Base-by-base conservation (phyloP, 2,113 vertebrate genomes). In the Microcebus ravelobensis region DNA sequence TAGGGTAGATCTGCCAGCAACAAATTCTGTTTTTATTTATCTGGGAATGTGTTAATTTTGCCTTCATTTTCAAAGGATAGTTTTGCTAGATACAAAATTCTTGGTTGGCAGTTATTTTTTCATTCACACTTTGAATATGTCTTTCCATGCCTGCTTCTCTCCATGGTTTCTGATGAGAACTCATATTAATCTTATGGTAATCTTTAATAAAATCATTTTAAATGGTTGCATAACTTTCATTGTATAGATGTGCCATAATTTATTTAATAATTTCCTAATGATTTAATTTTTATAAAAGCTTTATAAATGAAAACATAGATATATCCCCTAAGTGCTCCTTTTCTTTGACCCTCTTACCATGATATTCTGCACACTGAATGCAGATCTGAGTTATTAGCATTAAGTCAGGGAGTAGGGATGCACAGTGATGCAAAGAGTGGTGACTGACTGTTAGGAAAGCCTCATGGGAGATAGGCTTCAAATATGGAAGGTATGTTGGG, bases 31-130 rank as follows among this genome's bases (percentile, higher is more conserved):
- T 86, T 90, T 52, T 90, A 7, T 85, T 90, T 90, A 81, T 63
- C 73, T 94, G 31, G 45, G 17, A 87, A 68, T 65, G 39, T 83
- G 39, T 88, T 89, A 67, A 73, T 57, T 84, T 96, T 96, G n/a
- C 45, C 25, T 90, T 79, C 29, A 79, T 70, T 93, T 89, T 89
- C 52, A 52, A 52, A 52, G 50, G 50, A 70, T 80, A 73, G 48
- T 81, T 80, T 86, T 79, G 42, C 31, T 61, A 52, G 18, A 14
- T 73, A 50, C 57, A 89, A 61, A 79, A 79, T 70, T 86, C 18
- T 48, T 55, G 18, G n/a, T 65, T 45, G n/a, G 80, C 9, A 50
- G 7, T 65, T 63, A 48, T 96, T 61, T 57, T 79, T 55, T 55
- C 39, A 77, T 65, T 90, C 9, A 45, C n/a, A 71, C 36, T 81